These are phyloP conservation scores for Perizoma flavofasciatum DNA, from an alignment of 2,888 invertebrate genomes.

Conservation along the genomic window DNA sequence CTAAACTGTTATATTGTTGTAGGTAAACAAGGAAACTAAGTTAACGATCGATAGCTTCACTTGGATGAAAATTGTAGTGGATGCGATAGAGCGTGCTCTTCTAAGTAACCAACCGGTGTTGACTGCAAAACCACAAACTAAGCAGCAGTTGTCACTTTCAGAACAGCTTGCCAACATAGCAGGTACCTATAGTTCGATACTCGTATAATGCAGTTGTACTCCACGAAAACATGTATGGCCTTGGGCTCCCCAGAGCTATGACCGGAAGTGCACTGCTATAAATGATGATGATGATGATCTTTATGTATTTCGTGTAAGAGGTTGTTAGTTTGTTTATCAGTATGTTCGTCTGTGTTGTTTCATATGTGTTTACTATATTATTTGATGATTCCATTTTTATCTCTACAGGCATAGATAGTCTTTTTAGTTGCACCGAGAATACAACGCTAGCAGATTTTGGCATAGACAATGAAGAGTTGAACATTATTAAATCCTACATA, in stretches of 20 bases:
- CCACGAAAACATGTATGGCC: no score
- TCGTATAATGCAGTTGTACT: no score
- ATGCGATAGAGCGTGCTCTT: conserved; percentile 21
- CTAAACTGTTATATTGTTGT: background rate
- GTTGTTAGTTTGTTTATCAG: no score
- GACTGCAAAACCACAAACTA: conserved; percentile 9
- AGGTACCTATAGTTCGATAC: conserved; percentile 9
- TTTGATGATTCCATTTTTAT: no score
- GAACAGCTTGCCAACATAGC: conserved; percentile 18
- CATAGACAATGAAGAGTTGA: conserved; percentile 10
- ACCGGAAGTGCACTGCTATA: no score
- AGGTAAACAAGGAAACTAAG: conserved; percentile 38
- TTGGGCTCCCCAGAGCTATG: no score
- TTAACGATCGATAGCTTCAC: conserved; percentile 14
- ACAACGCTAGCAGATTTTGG: conserved; percentile 11
- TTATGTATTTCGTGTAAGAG: no score
- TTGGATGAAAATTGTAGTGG: conserved; percentile 21
- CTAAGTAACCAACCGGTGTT: conserved; percentile 9
- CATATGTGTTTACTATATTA: no score
- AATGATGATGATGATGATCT: no score
- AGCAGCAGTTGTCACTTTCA: conserved; percentile 13
- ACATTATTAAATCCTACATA: conserved; percentile 16
- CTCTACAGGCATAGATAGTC: conserved; percentile 7
- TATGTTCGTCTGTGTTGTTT: no score
- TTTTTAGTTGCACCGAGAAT: conserved; percentile 9